Conservation (phyloP, 2,888 invertebrate species). For the Pollenia angustigena region DNA sequence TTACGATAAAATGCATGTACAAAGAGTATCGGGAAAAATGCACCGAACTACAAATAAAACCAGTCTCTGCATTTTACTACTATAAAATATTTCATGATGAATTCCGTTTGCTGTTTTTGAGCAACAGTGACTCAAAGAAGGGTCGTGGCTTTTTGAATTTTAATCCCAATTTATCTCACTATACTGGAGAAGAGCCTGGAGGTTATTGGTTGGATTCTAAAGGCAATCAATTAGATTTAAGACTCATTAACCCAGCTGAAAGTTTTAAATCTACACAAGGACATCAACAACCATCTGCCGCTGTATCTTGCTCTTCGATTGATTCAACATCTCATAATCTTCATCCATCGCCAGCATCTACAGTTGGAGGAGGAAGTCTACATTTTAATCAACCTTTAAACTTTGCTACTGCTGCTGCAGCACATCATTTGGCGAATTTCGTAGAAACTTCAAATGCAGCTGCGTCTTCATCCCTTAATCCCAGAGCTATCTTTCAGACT, state of each 20-base stretch:
- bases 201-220: slow-evolving; percentile 73
- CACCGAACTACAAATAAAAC: slow-evolving; percentile 56
- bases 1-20: slow-evolving; percentile 74
- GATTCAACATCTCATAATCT: slow-evolving; percentile 40
- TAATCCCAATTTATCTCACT: slow-evolving; percentile 74
- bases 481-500: slow-evolving; percentile 62
- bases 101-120: slow-evolving; percentile 73
- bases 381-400: slow-evolving; percentile 62
- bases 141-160: slow-evolving; percentile 64
- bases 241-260: slow-evolving; percentile 27
- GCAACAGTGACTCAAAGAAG: slow-evolving; percentile 57
- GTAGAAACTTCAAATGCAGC: slow-evolving; percentile 49
- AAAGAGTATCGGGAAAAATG: slow-evolving; percentile 73
- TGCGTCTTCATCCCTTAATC: slow-evolving; percentile 40
- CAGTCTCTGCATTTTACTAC: slow-evolving; percentile 70
- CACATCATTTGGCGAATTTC: slow-evolving; percentile 60
- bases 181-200: slow-evolving; percentile 74
- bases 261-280: slow-evolving; percentile 9
- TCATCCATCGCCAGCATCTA: slow-evolving; percentile 11
- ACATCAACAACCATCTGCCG: not conserved
- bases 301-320: slow-evolving; percentile 28
- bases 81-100: slow-evolving; percentile 74
- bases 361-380: not conserved
- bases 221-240: slow-evolving; percentile 53
- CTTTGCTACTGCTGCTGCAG: slow-evolving; percentile 60